phyloP scores from a whole-genome alignment of 92 coral and sea anemone genomes.

The Siderastrea siderea region DNA sequence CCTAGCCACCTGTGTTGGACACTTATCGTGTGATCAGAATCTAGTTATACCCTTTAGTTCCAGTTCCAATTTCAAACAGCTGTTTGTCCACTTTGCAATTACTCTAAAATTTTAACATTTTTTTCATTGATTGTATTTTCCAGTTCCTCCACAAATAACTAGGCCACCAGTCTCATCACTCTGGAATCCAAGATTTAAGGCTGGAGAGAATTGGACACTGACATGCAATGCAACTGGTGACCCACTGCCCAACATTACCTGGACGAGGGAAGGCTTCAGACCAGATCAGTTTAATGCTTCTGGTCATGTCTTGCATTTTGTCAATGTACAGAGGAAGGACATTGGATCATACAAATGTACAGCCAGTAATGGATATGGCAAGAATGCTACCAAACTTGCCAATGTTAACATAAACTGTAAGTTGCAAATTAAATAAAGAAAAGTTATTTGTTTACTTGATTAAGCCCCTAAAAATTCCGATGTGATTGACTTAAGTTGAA shows the following conservation, averaged over 20 bases:
- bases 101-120: not conserved
- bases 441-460: no score
- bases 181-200: no score
- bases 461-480: not conserved
- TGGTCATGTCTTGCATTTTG: not conserved
- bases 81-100: no score
- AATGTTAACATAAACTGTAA: conserved; percentile 27
- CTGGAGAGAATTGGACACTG: conserved; percentile 29
- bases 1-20: no score
- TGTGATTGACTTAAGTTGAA: no score
- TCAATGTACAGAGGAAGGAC: conserved; percentile 20
- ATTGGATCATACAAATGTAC: conserved; percentile 64
- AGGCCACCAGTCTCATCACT: not conserved
- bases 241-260: conserved; percentile 52
- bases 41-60: no score
- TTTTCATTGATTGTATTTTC: not conserved
- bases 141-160: conserved; percentile 32
- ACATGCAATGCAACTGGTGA: conserved; percentile 60
- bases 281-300: not conserved
- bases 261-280: conserved; percentile 50
- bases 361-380: conserved; percentile 43
- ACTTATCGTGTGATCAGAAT: no score
- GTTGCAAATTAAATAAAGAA: no score
- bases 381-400: not conserved
- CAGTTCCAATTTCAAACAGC: no score